Evolutionary conservation across 2,888 invertebrate species (phyloP), one percentile per base, ranked within the genome.

Genomic region (Electrophaes corylata): DNA sequence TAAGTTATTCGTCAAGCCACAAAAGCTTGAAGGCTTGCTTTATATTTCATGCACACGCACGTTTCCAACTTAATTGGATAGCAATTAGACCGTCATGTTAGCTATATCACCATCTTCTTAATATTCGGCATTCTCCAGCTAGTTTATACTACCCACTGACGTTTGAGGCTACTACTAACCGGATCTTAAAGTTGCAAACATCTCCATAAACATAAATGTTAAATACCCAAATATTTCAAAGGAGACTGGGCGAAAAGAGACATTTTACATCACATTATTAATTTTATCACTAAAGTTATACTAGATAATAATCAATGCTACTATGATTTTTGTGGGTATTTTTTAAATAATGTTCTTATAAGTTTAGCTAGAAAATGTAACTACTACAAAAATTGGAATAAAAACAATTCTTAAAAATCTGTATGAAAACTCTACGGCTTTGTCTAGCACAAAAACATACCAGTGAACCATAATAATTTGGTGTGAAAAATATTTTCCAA

Each of bases 1-100:
- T 77, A 80, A 84, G 74, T 81, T 79, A 86, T 84, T 81, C 76
- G 81, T 83, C 78, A 60, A 64, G 78, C 73, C 85, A 89, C 87
- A 87, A 88, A 88, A 88, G 83, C 82, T 83, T 84, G 82, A 83
- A 85, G 81, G 81, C 81, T 88, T 85, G 81, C 83, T 84, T 84
- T 84, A 88, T 86, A 85, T 88, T 85, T 82, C 83, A 88, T 83
- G 84, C 86, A 79, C 88, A 88, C 88, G 88, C 86, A 86, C 79
- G 78, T 75, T 71, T 77, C 72, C 61, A 72, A 70, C 70, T 79
- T 83, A 83, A 86, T 84, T 80, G 76, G 76, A 76, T 79, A 78
- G 72, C 78, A 83, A 83, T 85, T 86, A 83, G 75, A 81, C 75
- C 75, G 79, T 80, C 78, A 79, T 72, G 67, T 72, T 73, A 67